These are phyloP conservation scores for Ernsta delagoae DNA, from an alignment of 2,888 invertebrate species.

Conservation along the genomic window DNA sequence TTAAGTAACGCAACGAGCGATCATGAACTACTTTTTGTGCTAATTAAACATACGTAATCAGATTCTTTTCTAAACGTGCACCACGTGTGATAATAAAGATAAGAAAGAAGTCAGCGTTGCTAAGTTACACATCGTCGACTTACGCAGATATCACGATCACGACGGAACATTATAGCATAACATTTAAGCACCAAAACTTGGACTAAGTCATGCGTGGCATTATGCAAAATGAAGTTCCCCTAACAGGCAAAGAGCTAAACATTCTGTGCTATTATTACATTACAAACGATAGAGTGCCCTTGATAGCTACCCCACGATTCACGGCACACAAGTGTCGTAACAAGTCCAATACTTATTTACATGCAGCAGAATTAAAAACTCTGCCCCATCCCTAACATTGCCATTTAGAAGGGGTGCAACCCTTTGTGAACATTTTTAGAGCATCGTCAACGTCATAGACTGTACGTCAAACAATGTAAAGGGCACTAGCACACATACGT, in stretches of 20 bases:
- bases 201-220: conserved; percentile 47
- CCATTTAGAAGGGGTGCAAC: conserved; percentile 78
- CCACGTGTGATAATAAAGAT: conserved; percentile 24
- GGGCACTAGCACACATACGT: conserved; percentile 65
- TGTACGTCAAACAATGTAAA: conserved; percentile 63
- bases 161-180: conserved; percentile 28
- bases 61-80: conserved; percentile 27
- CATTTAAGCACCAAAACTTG: conserved; percentile 40
- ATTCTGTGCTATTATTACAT: conserved; percentile 79
- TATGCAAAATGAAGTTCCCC: conserved; percentile 60
- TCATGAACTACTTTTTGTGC: conserved; percentile 42
- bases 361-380: conserved; percentile 78
- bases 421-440: conserved; percentile 73
- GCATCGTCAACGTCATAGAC: conserved; percentile 64
- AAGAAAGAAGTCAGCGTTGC: conserved; percentile 1
- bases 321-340: conserved; percentile 78
- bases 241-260: conserved; percentile 62
- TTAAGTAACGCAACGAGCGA: conserved; percentile 43
- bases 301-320: conserved; percentile 78
- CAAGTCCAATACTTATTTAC: conserved; percentile 82
- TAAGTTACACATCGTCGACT: too few relatives aligned
- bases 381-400: conserved; percentile 75
- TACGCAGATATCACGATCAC: neutral
- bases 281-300: conserved; percentile 76
- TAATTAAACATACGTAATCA: conserved; percentile 39